Base-by-base conservation (phyloP, 1,140 invertebrate genomes). In the Drosophila nigromelanica region DNA sequence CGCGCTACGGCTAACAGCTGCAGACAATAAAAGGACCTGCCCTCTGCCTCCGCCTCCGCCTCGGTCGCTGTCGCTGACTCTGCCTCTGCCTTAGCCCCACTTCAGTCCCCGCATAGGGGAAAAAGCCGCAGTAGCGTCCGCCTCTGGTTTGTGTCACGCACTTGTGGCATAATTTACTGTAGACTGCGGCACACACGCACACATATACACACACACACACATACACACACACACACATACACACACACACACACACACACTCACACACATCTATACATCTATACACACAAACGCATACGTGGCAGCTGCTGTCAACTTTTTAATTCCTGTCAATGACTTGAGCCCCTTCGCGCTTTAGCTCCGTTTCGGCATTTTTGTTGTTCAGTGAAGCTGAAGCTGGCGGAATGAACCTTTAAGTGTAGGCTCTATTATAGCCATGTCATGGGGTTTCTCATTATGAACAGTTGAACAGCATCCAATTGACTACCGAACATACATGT, bases 91-190 rank as follows among this genome's bases (percentile, higher is more conserved):
- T 21, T 4, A 3, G 10, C 37, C 48, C 15, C 12, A 5, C 12
- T 37, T 8, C 12, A 6, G 4, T 14, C 15, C n/a, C 10, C 33
- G 11, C 21, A 24, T 68, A 47, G 21, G 6, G 52, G 30, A 15
- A 55, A 71, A 64, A 58, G 52, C 61, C 68, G 68, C 68, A 64
- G 52, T 64, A 48, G 35, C 51, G 43, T 37, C 45, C 61, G 61
- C 52, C 61, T 58, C 52, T 71, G 62, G 70, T 73, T 67, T 67
- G 54, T n/a, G n/a, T n/a, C n/a, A n/a, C n/a, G n/a, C n/a, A n/a
- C n/a, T n/a, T 81, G 78, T 78, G 77, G 78, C 81, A 86, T 86
- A 86, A 77, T 72, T 80, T 80, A 86, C 74, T 80, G 55, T 72
- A 52, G 76, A 74, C 62, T 72, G 62, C 71, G 43, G 74, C 58